These are phyloP conservation scores for Neostethus bicornis DNA, from an alignment of 2,797 vertebrate genomes.

Conservation along the genomic window DNA sequence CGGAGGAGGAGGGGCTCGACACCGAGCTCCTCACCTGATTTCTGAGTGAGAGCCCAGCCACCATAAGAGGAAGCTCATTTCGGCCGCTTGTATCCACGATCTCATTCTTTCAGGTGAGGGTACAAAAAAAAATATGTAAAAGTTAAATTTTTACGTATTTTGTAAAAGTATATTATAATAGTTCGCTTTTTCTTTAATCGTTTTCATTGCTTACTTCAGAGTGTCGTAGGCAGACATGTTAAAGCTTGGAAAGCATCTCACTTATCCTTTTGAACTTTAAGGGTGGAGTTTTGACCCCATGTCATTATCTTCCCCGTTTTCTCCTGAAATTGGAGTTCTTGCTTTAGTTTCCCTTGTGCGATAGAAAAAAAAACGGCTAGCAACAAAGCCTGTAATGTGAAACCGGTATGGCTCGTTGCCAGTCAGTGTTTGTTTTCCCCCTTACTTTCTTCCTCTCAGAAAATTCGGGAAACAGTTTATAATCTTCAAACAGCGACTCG, in stretches of 20 bases:
- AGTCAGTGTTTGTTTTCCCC: slow-evolving; percentile 37
- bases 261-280: slow-evolving; percentile 1
- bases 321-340: slow-evolving; percentile 33
- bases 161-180: too few relatives aligned
- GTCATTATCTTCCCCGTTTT: slow-evolving; percentile 10
- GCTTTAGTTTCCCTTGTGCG: slow-evolving; percentile 9
- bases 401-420: slow-evolving; percentile 27
- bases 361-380: slow-evolving; percentile 3
- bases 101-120: too few relatives aligned
- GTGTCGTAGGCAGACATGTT: slow-evolving; percentile 23
- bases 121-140: too few relatives aligned
- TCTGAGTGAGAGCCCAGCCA: too few relatives aligned
- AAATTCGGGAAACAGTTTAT: slow-evolving; percentile 16
- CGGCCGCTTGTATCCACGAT: too few relatives aligned
- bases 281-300: slow-evolving; percentile 37
- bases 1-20: too few relatives aligned
- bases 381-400: slow-evolving; percentile 30
- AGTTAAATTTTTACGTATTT: too few relatives aligned
- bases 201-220: background rate
- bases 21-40: too few relatives aligned
- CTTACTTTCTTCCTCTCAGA: background rate
- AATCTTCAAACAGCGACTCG: slow-evolving; percentile 26
- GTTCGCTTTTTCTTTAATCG: too few relatives aligned
- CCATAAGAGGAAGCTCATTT: too few relatives aligned
- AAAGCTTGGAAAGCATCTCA: slow-evolving; percentile 34